Base-by-base conservation (phyloP, 2,797 vertebrate genomes). In the Furcifer pardalis region DNA sequence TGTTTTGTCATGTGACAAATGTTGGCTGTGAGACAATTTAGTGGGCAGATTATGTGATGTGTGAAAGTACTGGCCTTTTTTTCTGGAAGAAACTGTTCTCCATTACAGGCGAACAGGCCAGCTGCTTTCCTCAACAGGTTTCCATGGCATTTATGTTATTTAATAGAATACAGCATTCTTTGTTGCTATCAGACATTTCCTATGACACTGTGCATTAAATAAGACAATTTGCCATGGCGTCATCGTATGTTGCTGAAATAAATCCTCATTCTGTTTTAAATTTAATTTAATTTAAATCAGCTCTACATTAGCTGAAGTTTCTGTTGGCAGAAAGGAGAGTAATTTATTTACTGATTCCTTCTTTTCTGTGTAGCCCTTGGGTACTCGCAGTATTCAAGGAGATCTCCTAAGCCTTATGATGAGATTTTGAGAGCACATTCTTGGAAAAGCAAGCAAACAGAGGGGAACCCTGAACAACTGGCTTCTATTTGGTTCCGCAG, bases 41-140 rank as follows among this genome's bases (percentile, higher is more conserved):
- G 73, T 25, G 78, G 49, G 79, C 49, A 81, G 63, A 85, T 73
- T 85, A 44, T 81, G 63, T 35, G 84, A 77, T 60, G 37, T 76
- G 49, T 69, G 78, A 81, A 85, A 85, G 77, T 76, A 81, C 40
- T 62, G 76, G 62, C 19, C 81, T 75, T 69, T 75, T 69, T 44
- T 37, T 52, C 32, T 62, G 62, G 69, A 86, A 85, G 32, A 27
- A 32, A 77, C 25, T 71, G 66, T 66, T 74, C 32, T 32, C 87
- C 5, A 3, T 21, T 87, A 79, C 21, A 77, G 75, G 30, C 87
- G 19, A 2, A 75, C 42, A 72, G 79, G 32, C 87, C 40, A 83
- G 86, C 63, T 88, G 68, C n/a, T 62, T 77, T 90, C 85, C 25
- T 82, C 84, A 87, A 81, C 84, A 75, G 86, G 84, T 87, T 35